Percentiles rank a stretch among this genome's conserved stretches.
Conservation (phyloP, 2,797 vertebrate species). For the Acrocephalus scirpaceus region DNA sequence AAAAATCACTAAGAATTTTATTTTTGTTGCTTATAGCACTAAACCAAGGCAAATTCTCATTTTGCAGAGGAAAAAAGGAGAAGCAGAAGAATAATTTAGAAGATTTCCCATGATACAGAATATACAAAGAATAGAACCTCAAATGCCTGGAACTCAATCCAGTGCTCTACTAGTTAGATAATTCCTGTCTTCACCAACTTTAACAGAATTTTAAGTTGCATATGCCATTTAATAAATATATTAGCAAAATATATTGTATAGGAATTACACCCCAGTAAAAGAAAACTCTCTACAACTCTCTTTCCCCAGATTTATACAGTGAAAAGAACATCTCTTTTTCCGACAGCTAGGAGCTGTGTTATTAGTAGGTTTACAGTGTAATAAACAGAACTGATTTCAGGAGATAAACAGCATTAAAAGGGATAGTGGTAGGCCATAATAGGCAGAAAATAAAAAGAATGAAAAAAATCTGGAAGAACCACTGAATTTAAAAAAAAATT, state of each 20-base stretch:
- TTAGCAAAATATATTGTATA: background rate
- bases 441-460: background rate
- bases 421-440: background rate
- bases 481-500: background rate
- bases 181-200: background rate
- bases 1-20: background rate
- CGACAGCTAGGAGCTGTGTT: background rate
- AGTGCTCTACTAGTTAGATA: background rate
- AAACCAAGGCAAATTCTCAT: background rate
- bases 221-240: background rate
- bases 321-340: background rate
- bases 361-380: background rate
- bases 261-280: background rate
- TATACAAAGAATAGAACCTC: background rate
- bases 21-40: background rate
- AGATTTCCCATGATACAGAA: background rate
- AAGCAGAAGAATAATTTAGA: background rate
- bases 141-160: background rate
- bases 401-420: background rate
- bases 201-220: background rate
- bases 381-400: background rate
- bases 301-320: background rate
- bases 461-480: background rate
- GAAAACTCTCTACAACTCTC: background rate
- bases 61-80: background rate